These are phyloP conservation scores for Eucriotettix oculatus DNA, from an alignment of 2,888 invertebrate species.

Conservation along the genomic window DNA sequence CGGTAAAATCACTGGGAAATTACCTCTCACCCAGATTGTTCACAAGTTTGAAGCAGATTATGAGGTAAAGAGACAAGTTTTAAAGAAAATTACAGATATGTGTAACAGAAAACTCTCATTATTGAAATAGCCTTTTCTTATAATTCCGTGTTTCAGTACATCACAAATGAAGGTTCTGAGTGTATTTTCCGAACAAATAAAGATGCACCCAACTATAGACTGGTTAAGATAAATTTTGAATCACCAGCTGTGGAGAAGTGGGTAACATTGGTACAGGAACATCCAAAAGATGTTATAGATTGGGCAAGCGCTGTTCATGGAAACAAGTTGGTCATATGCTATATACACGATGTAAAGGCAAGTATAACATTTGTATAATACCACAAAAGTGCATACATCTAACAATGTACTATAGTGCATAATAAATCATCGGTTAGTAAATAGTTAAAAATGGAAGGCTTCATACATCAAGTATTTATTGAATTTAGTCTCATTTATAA, in stretches of 20 bases:
- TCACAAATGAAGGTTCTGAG: slow-evolving; percentile 71
- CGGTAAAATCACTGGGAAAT: slow-evolving; percentile 41
- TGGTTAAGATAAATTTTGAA: slow-evolving; percentile 67
- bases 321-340: slow-evolving; percentile 75
- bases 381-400: background rate
- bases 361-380: slow-evolving; percentile 1
- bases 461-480: too few species aligned
- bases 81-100: background rate
- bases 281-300: slow-evolving; percentile 73
- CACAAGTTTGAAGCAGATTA: slow-evolving; percentile 86
- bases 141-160: slow-evolving; percentile 45
- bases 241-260: slow-evolving; percentile 60
- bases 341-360: slow-evolving; percentile 90
- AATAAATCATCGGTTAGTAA: too few species aligned
- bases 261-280: slow-evolving; percentile 67
- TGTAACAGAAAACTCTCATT: background rate
- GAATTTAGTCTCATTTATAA: too few species aligned
- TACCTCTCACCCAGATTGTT: slow-evolving; percentile 64
- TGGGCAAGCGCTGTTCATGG: slow-evolving; percentile 72
- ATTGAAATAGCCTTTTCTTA: background rate
- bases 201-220: slow-evolving; percentile 78
- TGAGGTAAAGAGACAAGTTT: slow-evolving; percentile 40
- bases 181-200: slow-evolving; percentile 85
- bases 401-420: too few species aligned
- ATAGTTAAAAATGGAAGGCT: too few species aligned